phyloP scores from a whole-genome alignment of 1,140 invertebrate species.

The Physella acuta region DNA sequence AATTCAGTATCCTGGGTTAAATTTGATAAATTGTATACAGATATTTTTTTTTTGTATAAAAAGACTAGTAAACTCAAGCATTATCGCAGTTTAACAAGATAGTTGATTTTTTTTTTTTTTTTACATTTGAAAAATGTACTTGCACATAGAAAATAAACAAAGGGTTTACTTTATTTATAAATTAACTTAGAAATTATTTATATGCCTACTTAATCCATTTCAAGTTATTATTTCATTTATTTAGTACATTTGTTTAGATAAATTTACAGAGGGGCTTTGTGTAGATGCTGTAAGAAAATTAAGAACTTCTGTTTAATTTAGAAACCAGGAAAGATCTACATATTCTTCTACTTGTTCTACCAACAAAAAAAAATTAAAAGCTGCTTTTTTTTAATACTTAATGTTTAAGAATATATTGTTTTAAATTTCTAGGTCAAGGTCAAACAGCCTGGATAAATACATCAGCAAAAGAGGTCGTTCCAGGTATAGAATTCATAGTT shows the following conservation, averaged over 20 bases:
- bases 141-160: too few species aligned
- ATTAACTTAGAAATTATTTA: too few species aligned
- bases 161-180: too few species aligned
- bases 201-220: too few species aligned
- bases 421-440: background rate
- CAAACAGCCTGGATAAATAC: background rate
- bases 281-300: background rate
- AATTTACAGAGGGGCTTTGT: background rate
- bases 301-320: background rate
- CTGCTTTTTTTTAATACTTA: background rate
- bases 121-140: too few species aligned
- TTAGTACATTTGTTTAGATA: too few species aligned
- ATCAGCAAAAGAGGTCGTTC: background rate
- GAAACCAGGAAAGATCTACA: background rate
- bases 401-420: background rate
- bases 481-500: background rate
- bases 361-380: background rate
- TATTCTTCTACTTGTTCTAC: background rate
- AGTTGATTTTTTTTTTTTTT: too few species aligned
- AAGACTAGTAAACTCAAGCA: background rate
- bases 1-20: background rate
- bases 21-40: background rate
- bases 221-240: too few species aligned
- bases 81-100: too few species aligned
- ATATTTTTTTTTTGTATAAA: background rate